Evolutionary conservation across 2,888 invertebrate genomes (phyloP).

Genomic region (Lepidochrysops patricia): DNA sequence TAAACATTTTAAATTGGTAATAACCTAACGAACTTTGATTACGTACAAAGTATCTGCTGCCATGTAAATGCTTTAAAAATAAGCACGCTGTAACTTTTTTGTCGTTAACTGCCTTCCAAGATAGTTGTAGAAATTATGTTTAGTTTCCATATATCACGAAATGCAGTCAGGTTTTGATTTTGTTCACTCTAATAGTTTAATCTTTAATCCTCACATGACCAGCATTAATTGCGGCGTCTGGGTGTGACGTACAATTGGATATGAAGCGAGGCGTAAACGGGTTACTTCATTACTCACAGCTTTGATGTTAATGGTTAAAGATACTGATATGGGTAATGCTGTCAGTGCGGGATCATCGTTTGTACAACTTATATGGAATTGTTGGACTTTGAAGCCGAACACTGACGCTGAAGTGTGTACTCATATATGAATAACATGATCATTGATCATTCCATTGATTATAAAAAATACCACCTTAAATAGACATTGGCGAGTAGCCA

Average conservation of each 20-base stretch:
- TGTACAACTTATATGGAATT: conserved; percentile 12
- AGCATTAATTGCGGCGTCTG: conserved; percentile 22
- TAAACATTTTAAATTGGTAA: not conserved
- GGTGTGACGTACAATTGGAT: conserved; percentile 17
- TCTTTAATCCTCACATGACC: conserved; percentile 11
- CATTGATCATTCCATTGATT: not conserved
- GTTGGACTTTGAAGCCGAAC: conserved; percentile 6
- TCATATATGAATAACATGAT: not conserved
- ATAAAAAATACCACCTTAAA: not conserved
- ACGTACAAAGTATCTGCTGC: too few relatives aligned
- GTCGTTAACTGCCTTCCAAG: too few relatives aligned
- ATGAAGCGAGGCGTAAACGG: conserved; percentile 23
- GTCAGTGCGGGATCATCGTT: conserved; percentile 19
- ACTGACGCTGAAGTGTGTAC: not conserved
- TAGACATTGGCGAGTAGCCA: not conserved
- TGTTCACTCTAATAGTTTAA: not conserved
- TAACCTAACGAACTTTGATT: not conserved
- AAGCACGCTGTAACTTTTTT: too few relatives aligned
- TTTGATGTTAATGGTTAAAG: conserved; percentile 32
- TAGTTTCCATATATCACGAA: too few relatives aligned
- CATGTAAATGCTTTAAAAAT: not conserved
- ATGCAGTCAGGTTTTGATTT: not conserved
- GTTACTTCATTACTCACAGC: conserved; percentile 30
- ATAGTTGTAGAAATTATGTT: too few relatives aligned
- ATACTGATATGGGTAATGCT: conserved; percentile 28